Base-by-base conservation (phyloP, 92 coral and sea anemone species). In the Palythoa caribaeorum region DNA sequence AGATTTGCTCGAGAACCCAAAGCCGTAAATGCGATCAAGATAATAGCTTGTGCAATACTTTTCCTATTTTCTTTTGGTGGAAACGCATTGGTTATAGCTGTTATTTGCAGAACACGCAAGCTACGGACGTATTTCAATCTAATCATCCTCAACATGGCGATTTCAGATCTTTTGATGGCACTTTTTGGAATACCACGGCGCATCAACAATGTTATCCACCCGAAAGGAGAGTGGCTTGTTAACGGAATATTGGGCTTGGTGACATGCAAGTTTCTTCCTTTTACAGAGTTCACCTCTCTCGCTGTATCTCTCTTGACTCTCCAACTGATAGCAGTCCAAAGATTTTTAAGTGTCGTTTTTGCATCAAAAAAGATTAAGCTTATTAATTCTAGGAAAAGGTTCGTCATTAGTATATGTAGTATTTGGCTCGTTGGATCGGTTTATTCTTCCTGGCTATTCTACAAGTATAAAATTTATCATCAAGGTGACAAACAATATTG, bases 131-230 rank as follows among this genome's bases (percentile, higher is more conserved):
- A 38, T 40, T 73, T 73, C 7, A 73, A 73, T 19, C 21, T 73
- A 2, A 17, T 73, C 54, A 73, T 73, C 28, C 55, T 73, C n/a
- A 73, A 40, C 3, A 38, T 73, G 78, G 78, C 78, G 28, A 19
- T 38, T 44, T 40, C 78, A n/a, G 78, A 39, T 13, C 40, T 73
- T 38, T 48, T 73, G 4, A 73, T 73, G 53, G n/a, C 78, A 13
- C 11, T 73, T 53, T 73, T 73, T 40, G 78, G 52, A 73, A 73
- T 73, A 73, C 53, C 78, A 13, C 78, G 54, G 9, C 78, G 78
- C 39, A 12, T 73, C 13, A 73, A 73, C 78, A 38, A 50, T 17
- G 53, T 73, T 4, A 37, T 73, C 13, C 12, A 40, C 16, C 78
- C 79, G 62, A 47, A 3, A 19, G 79, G 62, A 1, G 79, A 47